These are phyloP conservation scores for Rhombomys opimus DNA, from an alignment of 2,113 vertebrate genomes.

Conservation along the genomic window DNA sequence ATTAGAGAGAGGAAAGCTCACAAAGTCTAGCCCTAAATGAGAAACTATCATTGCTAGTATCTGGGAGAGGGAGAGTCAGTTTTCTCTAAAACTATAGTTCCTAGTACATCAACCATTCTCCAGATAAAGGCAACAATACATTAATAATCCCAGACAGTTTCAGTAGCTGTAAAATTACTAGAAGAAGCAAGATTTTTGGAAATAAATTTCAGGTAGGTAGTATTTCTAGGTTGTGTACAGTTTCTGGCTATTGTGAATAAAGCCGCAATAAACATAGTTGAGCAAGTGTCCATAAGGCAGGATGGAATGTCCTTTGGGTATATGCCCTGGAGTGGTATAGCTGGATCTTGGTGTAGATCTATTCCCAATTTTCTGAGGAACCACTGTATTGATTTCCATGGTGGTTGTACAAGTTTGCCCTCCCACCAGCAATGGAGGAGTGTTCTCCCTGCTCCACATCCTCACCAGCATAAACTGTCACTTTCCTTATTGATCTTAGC, in stretches of 20 bases:
- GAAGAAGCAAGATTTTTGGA: neutral
- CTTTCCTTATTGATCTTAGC: neutral
- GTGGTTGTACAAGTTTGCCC: neutral
- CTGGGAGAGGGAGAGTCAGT: no score
- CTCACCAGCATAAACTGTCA: neutral
- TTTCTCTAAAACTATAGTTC: neutral
- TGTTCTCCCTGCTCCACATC: neutral
- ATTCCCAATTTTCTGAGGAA: neutral
- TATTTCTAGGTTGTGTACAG: neutral
- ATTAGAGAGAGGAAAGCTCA: neutral
- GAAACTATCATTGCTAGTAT: no score
- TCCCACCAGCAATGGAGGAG: neutral
- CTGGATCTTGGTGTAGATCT: neutral
- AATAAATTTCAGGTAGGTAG: neutral
- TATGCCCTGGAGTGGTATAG: neutral
- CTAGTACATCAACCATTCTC: neutral
- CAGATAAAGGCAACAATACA: conserved; percentile 18
- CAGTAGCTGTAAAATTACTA: neutral
- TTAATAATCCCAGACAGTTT: neutral
- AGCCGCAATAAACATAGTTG: no score
- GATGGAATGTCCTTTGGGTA: neutral
- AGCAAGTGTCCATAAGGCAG: neutral
- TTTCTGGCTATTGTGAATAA: neutral
- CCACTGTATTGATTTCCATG: neutral
- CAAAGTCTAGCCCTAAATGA: neutral